These are phyloP conservation scores for Cromileptes altivelis DNA, from an alignment of 2,113 vertebrate genomes.

Conservation along the genomic window DNA sequence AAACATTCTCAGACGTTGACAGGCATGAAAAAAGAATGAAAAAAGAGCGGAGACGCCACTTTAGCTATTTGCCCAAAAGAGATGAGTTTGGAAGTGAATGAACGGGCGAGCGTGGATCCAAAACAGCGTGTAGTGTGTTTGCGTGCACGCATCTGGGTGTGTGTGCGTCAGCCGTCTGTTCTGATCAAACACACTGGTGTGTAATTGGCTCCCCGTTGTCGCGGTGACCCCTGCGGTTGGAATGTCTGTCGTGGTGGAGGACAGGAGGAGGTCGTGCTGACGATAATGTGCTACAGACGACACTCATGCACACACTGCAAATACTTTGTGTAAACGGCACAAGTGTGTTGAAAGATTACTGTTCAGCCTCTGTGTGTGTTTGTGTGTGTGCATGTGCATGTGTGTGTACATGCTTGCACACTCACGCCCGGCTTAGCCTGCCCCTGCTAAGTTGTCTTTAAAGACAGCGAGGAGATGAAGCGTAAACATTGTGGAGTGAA, in stretches of 20 bases:
- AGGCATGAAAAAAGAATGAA: slow-evolving; percentile 80
- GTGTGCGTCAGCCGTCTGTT: slow-evolving; percentile 72
- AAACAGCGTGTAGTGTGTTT: slow-evolving; percentile 36
- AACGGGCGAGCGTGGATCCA: slow-evolving; percentile 25
- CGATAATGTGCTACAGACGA: slow-evolving; percentile 70
- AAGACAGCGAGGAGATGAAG: slow-evolving; percentile 77
- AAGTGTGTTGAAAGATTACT: slow-evolving; percentile 70
- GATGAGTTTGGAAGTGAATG: slow-evolving; percentile 66
- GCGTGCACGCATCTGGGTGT: neutral
- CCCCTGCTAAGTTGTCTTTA: slow-evolving; percentile 80
- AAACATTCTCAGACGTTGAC: slow-evolving; percentile 74
- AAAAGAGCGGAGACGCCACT: slow-evolving; percentile 68
- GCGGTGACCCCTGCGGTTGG: slow-evolving; percentile 77
- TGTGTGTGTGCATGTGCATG: slow-evolving; percentile 23
- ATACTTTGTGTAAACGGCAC: slow-evolving; percentile 64
- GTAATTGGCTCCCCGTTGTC: slow-evolving; percentile 84
- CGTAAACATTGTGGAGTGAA: slow-evolving; percentile 70
- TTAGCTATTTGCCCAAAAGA: slow-evolving; percentile 70
- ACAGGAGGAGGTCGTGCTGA: slow-evolving; percentile 79
- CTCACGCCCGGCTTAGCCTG: slow-evolving; percentile 61
- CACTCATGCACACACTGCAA: slow-evolving; percentile 29
- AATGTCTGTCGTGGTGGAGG: slow-evolving; percentile 78
- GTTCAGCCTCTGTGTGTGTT: slow-evolving; percentile 36
- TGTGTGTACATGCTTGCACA: neutral
- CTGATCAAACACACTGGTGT: slow-evolving; percentile 83